A percentile compares a stretch with the other conserved stretches of the same genome.
These are phyloP conservation scores for Pseudois nayaur DNA, from an alignment of 2,113 vertebrate species.

Conservation along the genomic window DNA sequence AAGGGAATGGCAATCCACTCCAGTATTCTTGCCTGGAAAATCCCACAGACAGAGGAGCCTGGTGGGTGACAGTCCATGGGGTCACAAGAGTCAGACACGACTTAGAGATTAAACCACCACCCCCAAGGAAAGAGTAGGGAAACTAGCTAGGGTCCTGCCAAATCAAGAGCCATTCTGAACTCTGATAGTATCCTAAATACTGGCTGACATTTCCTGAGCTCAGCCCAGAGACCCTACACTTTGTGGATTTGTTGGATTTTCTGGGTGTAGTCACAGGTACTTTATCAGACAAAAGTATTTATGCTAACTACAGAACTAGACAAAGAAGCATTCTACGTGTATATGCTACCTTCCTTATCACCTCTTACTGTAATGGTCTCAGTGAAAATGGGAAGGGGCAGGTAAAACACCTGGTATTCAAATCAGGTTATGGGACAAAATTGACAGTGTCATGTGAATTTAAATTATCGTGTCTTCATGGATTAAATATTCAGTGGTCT, in stretches of 20 bases:
- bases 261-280: neutral
- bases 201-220: neutral
- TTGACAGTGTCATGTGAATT: neutral
- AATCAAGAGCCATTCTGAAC: neutral
- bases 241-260: neutral
- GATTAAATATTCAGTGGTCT: neutral
- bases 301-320: neutral
- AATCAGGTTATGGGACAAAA: neutral
- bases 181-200: neutral
- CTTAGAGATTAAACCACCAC: no score
- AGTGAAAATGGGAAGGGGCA: neutral
- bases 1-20: no score
- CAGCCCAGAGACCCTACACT: neutral
- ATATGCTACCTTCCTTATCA: neutral
- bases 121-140: neutral
- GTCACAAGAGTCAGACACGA: accelerated
- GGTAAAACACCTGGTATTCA: neutral
- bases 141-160: neutral
- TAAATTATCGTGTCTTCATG: neutral
- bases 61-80: no score
- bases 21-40: no score
- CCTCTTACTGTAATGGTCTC: neutral
- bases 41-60: no score
- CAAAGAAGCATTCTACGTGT: neutral
- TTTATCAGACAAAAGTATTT: neutral